A percentile compares a stretch with the other conserved stretches of the same genome.
Evolutionary conservation across 2,888 invertebrate genomes (phyloP).

Genomic region (Leucozona laternaria): DNA sequence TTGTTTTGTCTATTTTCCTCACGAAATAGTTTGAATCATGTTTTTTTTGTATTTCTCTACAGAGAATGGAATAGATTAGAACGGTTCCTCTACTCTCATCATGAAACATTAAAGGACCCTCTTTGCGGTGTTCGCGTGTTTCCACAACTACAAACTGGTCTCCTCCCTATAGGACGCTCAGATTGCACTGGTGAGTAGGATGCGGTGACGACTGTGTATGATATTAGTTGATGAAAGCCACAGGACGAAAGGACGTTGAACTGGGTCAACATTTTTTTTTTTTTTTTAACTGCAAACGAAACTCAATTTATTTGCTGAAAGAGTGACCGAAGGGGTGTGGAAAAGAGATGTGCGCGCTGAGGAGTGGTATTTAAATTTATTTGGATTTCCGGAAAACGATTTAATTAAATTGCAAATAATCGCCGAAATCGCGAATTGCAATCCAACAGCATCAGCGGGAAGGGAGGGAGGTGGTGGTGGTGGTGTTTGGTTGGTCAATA

Average conservation of each 20-base stretch:
- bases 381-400: constrained; percentile 71
- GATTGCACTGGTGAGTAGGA: constrained; percentile 26
- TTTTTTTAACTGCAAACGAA: constrained; percentile 23
- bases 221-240: constrained; percentile 71
- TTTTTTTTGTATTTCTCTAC: constrained; percentile 19
- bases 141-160: constrained; percentile 49
- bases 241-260: constrained; percentile 68
- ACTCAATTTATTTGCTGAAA: constrained; percentile 57
- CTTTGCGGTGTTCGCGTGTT: constrained; percentile 59
- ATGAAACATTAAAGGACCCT: constrained; percentile 63
- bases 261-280: constrained; percentile 30
- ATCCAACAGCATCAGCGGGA: not conserved
- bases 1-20: constrained; percentile 31
- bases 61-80: constrained; percentile 18
- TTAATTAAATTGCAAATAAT: constrained; percentile 73
- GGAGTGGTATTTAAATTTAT: constrained; percentile 63
- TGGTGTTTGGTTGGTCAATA: constrained; percentile 44
- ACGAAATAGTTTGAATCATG: constrained; percentile 57
- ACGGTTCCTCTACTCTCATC: constrained; percentile 36
- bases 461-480: not conserved
- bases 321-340: not conserved
- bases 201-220: constrained; percentile 54
- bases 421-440: constrained; percentile 59
- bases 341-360: not conserved
- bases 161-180: not conserved